These are phyloP conservation scores for Toxostoma redivivum DNA, from an alignment of 2,113 vertebrate genomes.

Conservation along the genomic window DNA sequence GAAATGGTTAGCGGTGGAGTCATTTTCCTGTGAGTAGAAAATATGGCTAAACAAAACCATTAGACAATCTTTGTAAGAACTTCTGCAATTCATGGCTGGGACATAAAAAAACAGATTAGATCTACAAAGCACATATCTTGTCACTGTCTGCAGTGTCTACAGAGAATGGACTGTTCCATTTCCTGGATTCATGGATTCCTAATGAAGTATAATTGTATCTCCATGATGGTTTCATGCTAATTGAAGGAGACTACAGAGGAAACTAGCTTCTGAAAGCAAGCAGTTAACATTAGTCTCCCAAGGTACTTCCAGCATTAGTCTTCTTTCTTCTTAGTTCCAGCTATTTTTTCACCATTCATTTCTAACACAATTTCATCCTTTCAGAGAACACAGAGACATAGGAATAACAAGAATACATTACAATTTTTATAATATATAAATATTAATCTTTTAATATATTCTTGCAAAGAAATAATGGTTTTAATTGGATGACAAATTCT, in stretches of 20 bases:
- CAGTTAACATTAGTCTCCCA: neutral
- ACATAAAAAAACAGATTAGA: constrained; percentile 17
- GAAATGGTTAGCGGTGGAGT: neutral
- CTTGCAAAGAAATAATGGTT: neutral
- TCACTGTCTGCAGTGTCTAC: neutral
- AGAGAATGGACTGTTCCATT: constrained; percentile 34
- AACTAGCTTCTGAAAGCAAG: neutral
- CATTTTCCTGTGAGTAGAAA: neutral
- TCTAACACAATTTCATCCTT: neutral
- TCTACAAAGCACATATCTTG: neutral
- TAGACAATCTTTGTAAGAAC: neutral
- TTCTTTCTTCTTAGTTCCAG: neutral
- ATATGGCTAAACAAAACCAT: neutral
- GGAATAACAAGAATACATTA: neutral
- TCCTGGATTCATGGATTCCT: constrained; percentile 31
- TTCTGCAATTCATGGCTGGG: neutral
- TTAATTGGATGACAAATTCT: neutral
- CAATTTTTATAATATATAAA: neutral
- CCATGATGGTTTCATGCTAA: neutral
- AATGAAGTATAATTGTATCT: constrained; percentile 33
- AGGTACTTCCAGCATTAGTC: neutral
- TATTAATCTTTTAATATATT: neutral
- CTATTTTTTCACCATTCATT: neutral
- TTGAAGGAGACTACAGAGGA: constrained; percentile 11
- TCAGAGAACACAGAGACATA: neutral